Evolutionary conservation across 2,113 vertebrate genomes (phyloP).

Genomic region (Xiphophorus maculatus): DNA sequence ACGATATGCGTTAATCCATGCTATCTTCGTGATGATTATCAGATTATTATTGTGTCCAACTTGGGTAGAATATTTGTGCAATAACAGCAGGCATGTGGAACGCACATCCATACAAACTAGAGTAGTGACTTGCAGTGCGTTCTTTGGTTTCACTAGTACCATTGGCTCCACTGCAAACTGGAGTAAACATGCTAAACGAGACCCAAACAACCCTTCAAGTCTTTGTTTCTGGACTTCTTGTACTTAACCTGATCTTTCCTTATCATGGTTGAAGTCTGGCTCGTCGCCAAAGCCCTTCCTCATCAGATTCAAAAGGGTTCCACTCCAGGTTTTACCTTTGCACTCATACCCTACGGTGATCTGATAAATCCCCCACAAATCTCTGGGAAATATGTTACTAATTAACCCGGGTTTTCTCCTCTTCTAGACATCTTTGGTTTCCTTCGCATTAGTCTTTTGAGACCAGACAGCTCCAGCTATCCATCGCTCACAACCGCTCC

Average conservation of each 20-base stretch:
- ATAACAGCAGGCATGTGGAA: conserved; percentile 6
- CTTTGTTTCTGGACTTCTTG: conserved; percentile 8
- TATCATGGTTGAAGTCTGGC: background rate
- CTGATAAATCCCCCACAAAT: conserved; percentile 8
- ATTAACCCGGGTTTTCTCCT: conserved; percentile 8
- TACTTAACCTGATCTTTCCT: conserved; percentile 19
- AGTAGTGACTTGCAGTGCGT: background rate
- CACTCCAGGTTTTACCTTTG: accelerated
- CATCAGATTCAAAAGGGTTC: background rate
- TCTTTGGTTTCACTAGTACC: conserved; percentile 24
- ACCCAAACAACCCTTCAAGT: background rate
- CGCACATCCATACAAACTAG: conserved; percentile 11
- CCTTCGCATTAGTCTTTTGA: conserved; percentile 1
- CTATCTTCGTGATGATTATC: conserved; percentile 49
- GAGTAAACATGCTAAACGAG: conserved; percentile 25
- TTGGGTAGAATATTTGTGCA: background rate
- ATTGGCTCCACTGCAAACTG: conserved; percentile 31
- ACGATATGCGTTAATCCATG: conserved; percentile 23
- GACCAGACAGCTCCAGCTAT: conserved; percentile 42
- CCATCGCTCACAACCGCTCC: conserved; percentile 58
- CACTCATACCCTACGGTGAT: conserved; percentile 7
- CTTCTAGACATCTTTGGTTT: conserved; percentile 7
- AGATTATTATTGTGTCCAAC: conserved; percentile 43
- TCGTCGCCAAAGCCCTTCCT: background rate
- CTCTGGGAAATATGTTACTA: background rate